These are phyloP conservation scores for Triplophysa siluroides DNA, from an alignment of 2,113 vertebrate species.

Conservation along the genomic window DNA sequence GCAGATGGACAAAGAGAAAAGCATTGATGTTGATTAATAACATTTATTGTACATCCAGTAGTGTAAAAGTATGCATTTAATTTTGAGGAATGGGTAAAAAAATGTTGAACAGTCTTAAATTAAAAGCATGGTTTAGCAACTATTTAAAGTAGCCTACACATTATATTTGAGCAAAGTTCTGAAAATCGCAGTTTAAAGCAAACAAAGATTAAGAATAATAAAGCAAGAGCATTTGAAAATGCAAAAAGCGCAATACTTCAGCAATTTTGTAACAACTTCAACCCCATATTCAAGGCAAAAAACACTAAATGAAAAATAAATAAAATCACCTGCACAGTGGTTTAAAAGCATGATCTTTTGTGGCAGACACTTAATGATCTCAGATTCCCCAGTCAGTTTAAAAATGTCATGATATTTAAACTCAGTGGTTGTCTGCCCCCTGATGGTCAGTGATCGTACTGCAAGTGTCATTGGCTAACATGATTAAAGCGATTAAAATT, in stretches of 20 bases:
- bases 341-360: not conserved
- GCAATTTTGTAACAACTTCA: not conserved
- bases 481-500: not conserved
- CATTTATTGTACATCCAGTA: constrained; percentile 1
- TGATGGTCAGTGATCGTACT: not conserved
- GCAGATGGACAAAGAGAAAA: not conserved
- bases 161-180: not conserved
- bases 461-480: not conserved
- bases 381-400: not conserved
- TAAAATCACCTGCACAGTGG: not conserved
- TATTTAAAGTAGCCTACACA: not conserved
- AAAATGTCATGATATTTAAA: not conserved
- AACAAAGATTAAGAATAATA: not conserved
- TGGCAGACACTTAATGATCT: not conserved
- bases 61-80: constrained; percentile 3
- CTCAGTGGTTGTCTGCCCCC: constrained; percentile 28
- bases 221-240: not conserved
- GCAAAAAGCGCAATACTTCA: not conserved
- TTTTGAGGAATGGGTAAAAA: not conserved
- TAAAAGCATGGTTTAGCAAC: not conserved
- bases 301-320: not conserved
- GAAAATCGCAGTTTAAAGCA: not conserved
- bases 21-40: not conserved
- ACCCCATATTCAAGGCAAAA: not conserved
- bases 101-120: not conserved